Evolutionary conservation across 1,140 invertebrate species (phyloP).

Genomic region (Ditylenchus dipsaci): DNA sequence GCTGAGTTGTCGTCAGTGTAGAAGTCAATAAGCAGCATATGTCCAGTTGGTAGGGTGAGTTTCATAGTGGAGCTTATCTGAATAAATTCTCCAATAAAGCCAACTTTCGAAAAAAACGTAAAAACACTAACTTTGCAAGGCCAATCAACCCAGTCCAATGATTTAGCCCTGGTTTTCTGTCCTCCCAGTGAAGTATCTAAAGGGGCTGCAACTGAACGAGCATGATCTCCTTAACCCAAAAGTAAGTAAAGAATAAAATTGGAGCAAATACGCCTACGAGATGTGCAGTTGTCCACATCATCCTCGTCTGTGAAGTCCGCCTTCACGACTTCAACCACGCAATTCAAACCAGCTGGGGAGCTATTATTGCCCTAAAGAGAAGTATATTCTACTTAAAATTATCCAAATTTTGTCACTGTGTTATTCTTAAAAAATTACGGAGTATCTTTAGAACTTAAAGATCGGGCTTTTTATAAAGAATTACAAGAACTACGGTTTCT

Average conservation of each 20-base stretch:
- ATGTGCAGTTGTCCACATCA: neutral
- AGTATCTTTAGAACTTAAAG: too few species aligned
- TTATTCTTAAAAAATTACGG: too few species aligned
- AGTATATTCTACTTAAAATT: too few species aligned
- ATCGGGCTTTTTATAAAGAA: too few species aligned
- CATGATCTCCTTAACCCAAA: slow-evolving; percentile 1
- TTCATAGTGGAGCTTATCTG: slow-evolving; percentile 14
- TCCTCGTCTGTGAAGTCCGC: slow-evolving; percentile 15
- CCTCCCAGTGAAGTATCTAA: neutral
- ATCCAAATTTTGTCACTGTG: too few species aligned
- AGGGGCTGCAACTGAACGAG: neutral
- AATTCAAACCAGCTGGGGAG: slow-evolving; percentile 36
- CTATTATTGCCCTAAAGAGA: slow-evolving; percentile 28
- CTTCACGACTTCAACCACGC: slow-evolving; percentile 22
- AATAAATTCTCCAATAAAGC: neutral
- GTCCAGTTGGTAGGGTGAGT: slow-evolving; percentile 16
- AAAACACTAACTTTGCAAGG: slow-evolving; percentile 15
- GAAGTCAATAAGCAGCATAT: slow-evolving; percentile 25
- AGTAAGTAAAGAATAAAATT: too few species aligned
- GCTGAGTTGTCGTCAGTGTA: slow-evolving; percentile 23
- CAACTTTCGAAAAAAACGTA: neutral
- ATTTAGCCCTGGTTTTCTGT: slow-evolving; percentile 3
- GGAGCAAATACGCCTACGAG: neutral
- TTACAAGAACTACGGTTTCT: too few species aligned
- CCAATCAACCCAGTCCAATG: slow-evolving; percentile 25